Base-by-base conservation (phyloP, 2,888 invertebrate species). In the Seira ritae region DNA sequence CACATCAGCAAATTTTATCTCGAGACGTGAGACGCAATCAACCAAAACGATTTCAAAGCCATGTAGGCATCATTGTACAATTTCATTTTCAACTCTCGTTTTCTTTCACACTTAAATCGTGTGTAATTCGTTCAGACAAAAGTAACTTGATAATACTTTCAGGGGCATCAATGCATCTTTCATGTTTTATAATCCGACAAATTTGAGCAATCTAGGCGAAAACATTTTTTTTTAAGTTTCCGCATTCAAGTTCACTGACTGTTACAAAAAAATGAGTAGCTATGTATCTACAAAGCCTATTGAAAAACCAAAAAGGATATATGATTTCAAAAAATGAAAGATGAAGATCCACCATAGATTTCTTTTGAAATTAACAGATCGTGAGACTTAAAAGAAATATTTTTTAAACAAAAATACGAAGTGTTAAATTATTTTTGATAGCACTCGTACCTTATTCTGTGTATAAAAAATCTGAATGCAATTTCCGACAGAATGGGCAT, bases 401-500 rank as follows among this genome's bases (percentile, higher is more conserved):
- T 42, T 42, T 42, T 42, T 31, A 65, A 68, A 24, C 22, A 62
- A 23, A 69, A 23, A 22, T 6, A 24, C 22, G 50, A 76, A 24
- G 68, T 76, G 68, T 12, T 17, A 76, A 68, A 24, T n/a, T n/a
- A n/a, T n/a, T n/a, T n/a, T n/a, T n/a, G n/a, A n/a, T 42, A 42
- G 12, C 42, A 42, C n/a, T n/a, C n/a, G n/a, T n/a, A 42, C 17
- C 10, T 71, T 12, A 50, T 20, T 72, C 6, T 55, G 24, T n/a
- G 37, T 15, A 12, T 68, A 15, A 10, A 42, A 12, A 42, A 42
- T 42, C 42, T 69, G 2, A 68, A 42, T 60, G n/a, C 17, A 10
- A 1, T 72, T 80, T 73, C 73, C 80, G 70, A 24, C 31, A 62
- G 73, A 80, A 73, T 80, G 80, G 73, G 73, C 73, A 80, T 73